Evolutionary conservation across 2,797 vertebrate species (phyloP).

Genomic region (Crocidura indochinensis): DNA sequence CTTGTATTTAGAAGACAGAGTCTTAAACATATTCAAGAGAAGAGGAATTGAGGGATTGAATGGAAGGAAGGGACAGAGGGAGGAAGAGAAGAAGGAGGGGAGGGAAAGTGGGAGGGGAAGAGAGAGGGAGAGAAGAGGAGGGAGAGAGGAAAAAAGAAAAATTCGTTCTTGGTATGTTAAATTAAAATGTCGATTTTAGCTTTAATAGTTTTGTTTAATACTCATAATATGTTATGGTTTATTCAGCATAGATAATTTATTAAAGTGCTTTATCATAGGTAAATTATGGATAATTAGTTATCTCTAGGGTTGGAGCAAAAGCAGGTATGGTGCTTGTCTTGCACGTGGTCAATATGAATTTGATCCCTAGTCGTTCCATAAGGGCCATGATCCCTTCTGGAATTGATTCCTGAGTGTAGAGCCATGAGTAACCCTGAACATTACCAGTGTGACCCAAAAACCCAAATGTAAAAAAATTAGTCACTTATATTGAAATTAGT

Average conservation of each 20-base stretch:
- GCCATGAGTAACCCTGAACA: too few species aligned
- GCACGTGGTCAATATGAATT: too few species aligned
- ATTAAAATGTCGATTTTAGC: neutral
- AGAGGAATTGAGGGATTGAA: neutral
- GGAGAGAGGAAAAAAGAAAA: neutral
- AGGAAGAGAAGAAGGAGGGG: neutral
- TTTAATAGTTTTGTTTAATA: conserved; percentile 42
- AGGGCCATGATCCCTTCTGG: too few species aligned
- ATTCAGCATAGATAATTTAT: neutral
- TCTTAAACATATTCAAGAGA: neutral
- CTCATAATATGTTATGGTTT: neutral
- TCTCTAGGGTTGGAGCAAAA: too few species aligned
- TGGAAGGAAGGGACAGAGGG: neutral
- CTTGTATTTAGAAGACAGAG: conserved; percentile 1
- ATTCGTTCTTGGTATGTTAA: neutral
- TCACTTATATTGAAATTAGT: neutral
- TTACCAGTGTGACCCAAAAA: too few species aligned
- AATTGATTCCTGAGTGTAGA: too few species aligned
- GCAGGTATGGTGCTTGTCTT: too few species aligned
- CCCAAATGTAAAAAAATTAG: too few species aligned
- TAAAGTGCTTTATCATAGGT: neutral
- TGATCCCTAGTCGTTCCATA: too few species aligned
- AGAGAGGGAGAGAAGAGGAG: neutral
- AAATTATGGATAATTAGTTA: neutral
- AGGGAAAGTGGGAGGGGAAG: neutral